Evolutionary conservation across 2,888 invertebrate genomes (phyloP), one percentile per base, ranked within the genome.

Genomic region (Seira musarum): DNA sequence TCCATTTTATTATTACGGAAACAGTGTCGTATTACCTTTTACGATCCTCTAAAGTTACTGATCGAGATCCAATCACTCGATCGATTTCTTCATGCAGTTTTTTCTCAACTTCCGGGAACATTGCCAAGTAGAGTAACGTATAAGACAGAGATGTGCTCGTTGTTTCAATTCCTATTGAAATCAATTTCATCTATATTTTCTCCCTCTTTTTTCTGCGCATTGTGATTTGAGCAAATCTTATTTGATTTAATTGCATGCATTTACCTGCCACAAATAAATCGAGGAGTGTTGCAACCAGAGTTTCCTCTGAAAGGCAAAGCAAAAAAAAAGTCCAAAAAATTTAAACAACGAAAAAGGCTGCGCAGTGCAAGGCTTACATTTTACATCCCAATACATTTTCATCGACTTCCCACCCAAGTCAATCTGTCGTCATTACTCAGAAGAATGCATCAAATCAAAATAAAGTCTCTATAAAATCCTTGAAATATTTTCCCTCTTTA

Each of bases 31-130:
- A n/a, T 46, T 69, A 79, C 81, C 53, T 81, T 17, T 69, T 60
- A 46, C 83, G 75, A 68, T 85, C 85, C 46, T 82, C 73, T 13
- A 85, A 61, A 17, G 78, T 68, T 21, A 77, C 80, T 8, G 15
- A 10, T 66, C 74, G 63, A 0, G 77, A 57, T 10, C 82, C 82
- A 66, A 82, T 40, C 60, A 79, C 65, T n/a, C 53, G 30, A 22
- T 84, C 81, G 71, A 84, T 84, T 73, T 84, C 84, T 66, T 80
- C 74, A 1, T 81, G 80, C 10, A 84, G 24, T 22, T 81, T 81
- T 25, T 70, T 60, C 72, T 82, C 82, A 13, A 72, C 80, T 49
- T 83, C 82, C 10, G 81, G 80, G 17, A 71, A 81, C 15, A 77
- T 30, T 22, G 82, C 73, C 77, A 84, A 67, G 19, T 81, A 80